These are phyloP conservation scores for Malthinus flaveolus DNA, from an alignment of 2,888 invertebrate genomes.

Conservation along the genomic window DNA sequence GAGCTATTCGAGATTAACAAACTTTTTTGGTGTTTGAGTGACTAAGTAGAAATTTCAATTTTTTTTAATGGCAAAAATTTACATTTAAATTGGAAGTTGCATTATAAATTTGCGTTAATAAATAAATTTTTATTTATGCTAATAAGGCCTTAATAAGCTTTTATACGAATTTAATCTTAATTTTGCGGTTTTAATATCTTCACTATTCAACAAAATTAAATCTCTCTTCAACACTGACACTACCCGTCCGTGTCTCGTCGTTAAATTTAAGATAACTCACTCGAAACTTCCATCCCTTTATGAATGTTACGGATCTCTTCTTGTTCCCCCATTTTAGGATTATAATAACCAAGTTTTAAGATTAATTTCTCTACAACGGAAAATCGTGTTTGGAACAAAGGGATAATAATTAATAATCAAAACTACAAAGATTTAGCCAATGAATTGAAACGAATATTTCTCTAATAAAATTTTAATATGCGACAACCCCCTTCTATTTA, in stretches of 20 bases:
- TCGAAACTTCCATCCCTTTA: not conserved
- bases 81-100: too few species aligned
- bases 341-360: slow-evolving; percentile 6
- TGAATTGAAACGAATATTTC: slow-evolving; percentile 2
- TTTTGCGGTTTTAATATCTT: not conserved
- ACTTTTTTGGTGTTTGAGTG: not conserved
- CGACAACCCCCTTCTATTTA: not conserved
- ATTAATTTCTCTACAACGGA: slow-evolving; percentile 1
- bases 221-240: not conserved
- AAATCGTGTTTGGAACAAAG: slow-evolving; percentile 3
- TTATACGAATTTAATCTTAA: not conserved
- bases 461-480: not conserved
- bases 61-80: not conserved
- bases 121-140: not conserved
- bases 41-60: not conserved
- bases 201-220: slow-evolving; percentile 1
- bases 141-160: too few species aligned
- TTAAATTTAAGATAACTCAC: not conserved
- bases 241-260: not conserved
- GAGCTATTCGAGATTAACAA: not conserved
- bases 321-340: not conserved
- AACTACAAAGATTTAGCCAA: slow-evolving; percentile 4
- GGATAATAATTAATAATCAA: slow-evolving; percentile 8
- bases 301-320: not conserved
- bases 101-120: not conserved